These are phyloP conservation scores for Melanerpes aurifrons DNA, from an alignment of 2,113 vertebrate species.

Conservation along the genomic window DNA sequence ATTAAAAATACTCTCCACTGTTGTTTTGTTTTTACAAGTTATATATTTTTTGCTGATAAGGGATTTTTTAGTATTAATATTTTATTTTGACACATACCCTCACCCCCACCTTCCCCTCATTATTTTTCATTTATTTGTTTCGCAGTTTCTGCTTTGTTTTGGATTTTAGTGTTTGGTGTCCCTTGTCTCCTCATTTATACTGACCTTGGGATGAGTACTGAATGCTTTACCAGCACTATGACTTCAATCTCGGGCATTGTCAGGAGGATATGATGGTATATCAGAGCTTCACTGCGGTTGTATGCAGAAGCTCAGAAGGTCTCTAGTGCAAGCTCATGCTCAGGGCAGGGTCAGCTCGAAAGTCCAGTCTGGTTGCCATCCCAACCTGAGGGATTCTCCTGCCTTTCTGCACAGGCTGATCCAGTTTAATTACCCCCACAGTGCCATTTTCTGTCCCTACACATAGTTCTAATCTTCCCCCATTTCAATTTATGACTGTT, in stretches of 20 bases:
- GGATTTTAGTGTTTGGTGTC: neutral
- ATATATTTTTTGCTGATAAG: neutral
- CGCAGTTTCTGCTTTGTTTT: neutral
- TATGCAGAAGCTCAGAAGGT: neutral
- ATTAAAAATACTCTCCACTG: neutral
- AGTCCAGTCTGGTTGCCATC: no score
- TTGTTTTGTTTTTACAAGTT: neutral
- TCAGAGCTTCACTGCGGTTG: rapidly evolving
- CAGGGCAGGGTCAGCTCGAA: neutral
- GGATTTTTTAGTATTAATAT: no score
- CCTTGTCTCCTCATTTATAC: neutral
- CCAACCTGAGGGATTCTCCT: neutral
- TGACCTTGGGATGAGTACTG: neutral
- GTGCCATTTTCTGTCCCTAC: neutral
- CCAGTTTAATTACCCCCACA: neutral
- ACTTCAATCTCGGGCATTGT: rapidly evolving
- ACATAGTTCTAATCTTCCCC: neutral
- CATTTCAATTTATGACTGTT: neutral
- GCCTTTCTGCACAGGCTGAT: neutral
- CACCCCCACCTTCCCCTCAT: no score
- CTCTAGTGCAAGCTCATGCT: neutral
- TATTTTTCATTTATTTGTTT: no score
- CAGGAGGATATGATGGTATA: neutral
- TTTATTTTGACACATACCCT: no score
- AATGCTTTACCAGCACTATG: neutral